These are phyloP conservation scores for Stegophylla sp. DNA, from an alignment of 2,888 invertebrate species.

Conservation along the genomic window DNA sequence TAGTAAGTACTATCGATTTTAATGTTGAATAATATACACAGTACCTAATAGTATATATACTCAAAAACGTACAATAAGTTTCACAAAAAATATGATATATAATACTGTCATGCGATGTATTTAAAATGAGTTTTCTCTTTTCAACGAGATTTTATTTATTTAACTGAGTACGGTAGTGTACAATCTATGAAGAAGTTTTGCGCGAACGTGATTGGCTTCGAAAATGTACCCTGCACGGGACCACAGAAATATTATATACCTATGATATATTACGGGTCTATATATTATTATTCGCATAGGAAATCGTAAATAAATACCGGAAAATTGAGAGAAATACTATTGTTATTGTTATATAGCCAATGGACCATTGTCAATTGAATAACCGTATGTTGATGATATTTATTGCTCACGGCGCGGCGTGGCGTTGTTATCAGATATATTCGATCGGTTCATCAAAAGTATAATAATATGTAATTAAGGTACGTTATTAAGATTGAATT, in stretches of 20 bases:
- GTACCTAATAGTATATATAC: no score
- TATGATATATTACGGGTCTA: not conserved
- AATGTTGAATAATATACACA: not conserved
- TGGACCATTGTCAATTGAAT: not conserved
- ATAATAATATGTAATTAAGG: no score
- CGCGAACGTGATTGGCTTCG: no score
- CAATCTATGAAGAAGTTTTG: not conserved
- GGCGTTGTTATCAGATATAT: no score
- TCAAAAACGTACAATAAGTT: not conserved
- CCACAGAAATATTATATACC: not conserved
- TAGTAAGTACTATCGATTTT: constrained; percentile 31
- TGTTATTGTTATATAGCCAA: constrained; percentile 7
- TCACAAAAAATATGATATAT: not conserved
- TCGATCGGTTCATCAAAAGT: no score
- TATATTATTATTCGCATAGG: not conserved
- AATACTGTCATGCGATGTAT: not conserved
- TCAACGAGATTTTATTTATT: not conserved
- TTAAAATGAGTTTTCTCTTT: constrained; percentile 22
- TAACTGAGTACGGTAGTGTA: not conserved
- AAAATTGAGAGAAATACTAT: constrained; percentile 18
- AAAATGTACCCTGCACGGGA: no score
- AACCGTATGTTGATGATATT: no score
- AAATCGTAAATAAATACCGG: not conserved
- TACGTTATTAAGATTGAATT: no score
- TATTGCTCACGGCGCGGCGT: no score